phyloP scores from a whole-genome alignment of 37 sponge, comb jelly and placozoan species.

The Hexactinellida sp. region DNA sequence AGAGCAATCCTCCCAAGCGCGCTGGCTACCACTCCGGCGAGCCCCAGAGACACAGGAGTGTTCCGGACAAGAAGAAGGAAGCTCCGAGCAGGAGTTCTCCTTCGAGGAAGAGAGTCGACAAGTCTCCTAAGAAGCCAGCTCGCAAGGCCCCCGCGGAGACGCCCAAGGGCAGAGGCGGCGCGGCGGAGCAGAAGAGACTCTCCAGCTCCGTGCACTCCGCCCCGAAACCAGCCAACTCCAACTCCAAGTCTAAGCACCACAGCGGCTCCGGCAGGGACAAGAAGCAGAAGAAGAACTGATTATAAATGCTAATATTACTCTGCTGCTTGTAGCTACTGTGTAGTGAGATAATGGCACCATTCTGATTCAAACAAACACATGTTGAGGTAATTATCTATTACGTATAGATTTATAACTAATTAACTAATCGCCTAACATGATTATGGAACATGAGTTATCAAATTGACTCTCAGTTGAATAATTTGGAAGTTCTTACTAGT shows the following conservation, averaged over 20 bases:
- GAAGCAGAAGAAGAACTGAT: constrained; percentile 15
- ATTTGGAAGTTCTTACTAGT: too few relatives aligned
- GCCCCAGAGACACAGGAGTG: not conserved
- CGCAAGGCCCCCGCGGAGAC: not conserved
- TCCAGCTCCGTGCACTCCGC: not conserved
- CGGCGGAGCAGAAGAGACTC: not conserved
- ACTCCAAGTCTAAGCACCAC: not conserved
- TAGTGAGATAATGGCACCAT: too few relatives aligned
- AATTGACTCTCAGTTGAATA: too few relatives aligned
- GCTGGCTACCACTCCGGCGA: not conserved
- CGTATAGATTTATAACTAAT: too few relatives aligned
- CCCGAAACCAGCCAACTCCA: not conserved
- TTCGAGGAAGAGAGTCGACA: not conserved
- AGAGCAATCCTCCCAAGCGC: not conserved
- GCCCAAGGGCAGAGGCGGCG: not conserved
- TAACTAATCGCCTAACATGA: too few relatives aligned
- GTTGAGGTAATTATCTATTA: too few relatives aligned
- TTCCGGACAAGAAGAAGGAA: not conserved
- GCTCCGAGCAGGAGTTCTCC: not conserved
- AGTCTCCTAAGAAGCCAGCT: not conserved
- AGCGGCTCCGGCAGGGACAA: not conserved
- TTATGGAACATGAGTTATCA: too few relatives aligned
- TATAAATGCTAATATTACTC: too few relatives aligned
- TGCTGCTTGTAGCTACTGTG: too few relatives aligned
- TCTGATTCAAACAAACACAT: too few relatives aligned